Evolutionary conservation across 2,113 vertebrate species (phyloP).

Genomic region (Urocitellus parryii): DNA sequence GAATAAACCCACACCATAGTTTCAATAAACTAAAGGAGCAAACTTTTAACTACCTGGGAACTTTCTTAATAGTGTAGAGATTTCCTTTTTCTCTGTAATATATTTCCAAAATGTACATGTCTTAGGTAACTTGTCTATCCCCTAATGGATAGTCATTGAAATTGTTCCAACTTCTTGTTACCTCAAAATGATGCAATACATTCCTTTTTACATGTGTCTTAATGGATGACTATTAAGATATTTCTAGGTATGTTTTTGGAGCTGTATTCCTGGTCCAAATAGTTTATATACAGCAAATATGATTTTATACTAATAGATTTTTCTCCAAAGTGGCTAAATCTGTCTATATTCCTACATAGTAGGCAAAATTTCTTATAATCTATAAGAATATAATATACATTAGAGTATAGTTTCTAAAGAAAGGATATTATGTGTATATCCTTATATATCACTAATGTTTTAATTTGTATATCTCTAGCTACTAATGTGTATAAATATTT

Average conservation of each 20-base stretch:
- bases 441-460: background rate
- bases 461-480: background rate
- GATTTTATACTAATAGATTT: background rate
- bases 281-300: background rate
- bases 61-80: background rate
- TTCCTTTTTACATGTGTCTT: background rate
- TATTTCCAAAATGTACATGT: background rate
- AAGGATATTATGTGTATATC: background rate
- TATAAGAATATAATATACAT: no score
- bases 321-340: background rate
- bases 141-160: background rate
- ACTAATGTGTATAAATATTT: background rate
- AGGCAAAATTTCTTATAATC: background rate
- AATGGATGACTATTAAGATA: background rate
- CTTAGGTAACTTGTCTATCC: background rate
- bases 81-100: slow-evolving; percentile 11
- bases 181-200: no score
- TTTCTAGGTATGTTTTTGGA: background rate
- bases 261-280: background rate
- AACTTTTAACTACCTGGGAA: background rate
- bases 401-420: no score
- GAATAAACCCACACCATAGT: background rate
- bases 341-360: background rate
- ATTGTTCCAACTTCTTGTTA: background rate
- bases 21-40: background rate